Conservation (phyloP, 2,888 invertebrate genomes). For the Drosophila rellima region DNA sequence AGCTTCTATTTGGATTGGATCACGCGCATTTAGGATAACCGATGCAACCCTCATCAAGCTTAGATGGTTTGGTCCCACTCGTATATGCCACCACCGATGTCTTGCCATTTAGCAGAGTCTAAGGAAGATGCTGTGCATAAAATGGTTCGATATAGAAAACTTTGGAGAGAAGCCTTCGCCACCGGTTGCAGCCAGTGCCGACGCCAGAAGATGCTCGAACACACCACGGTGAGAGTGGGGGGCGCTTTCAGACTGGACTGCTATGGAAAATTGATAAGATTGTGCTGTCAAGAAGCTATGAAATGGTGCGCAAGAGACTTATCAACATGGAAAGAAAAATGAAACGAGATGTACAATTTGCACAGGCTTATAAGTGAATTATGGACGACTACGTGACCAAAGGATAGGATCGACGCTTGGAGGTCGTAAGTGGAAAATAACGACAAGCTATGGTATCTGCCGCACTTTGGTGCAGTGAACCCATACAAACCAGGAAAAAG, state of each 20-base stretch:
- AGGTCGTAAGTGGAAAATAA: neutral
- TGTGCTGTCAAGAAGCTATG: neutral
- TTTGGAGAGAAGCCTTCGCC: no score
- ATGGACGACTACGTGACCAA: conserved; percentile 1
- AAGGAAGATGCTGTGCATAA: no score
- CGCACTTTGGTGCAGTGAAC: neutral
- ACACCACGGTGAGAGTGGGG: conserved; percentile 25
- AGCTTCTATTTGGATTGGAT: neutral
- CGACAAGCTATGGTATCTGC: neutral
- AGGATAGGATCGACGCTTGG: neutral
- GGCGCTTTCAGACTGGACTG: conserved; percentile 7
- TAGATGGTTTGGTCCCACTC: conserved; percentile 17
- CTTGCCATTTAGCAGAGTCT: no score
- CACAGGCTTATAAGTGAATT: neutral
- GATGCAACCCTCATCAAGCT: conserved; percentile 8
- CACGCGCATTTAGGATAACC: conserved; percentile 30
- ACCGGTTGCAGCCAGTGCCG: no score
- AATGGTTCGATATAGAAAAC: no score
- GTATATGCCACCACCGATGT: no score
- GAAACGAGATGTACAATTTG: conserved; percentile 5
- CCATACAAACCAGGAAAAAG: no score
- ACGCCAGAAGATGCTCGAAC: neutral
- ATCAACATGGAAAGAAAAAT: conserved; percentile 7
- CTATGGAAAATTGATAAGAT: conserved; percentile 10
- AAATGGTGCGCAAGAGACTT: conserved; percentile 10